Conservation (phyloP, 2,113 vertebrate genomes). For the pig (Sus scrofa) region T2T-Sscrofa CM000829.6:57667501-57668000, state of each 20-base stretch:
- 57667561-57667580: not conserved
- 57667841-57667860: not conserved
- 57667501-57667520: not conserved
- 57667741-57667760: not conserved
- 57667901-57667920: not conserved
- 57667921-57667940: not conserved
- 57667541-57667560: not conserved
- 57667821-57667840: not conserved
- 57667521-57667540: not conserved
- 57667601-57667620: not conserved
- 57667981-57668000: not conserved
- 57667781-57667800: not conserved
- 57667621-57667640: not conserved
- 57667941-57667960: not conserved
- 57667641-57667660: not conserved
- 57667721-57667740: too few relatives aligned
- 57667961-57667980: not conserved
- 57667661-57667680: not conserved
- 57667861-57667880: not conserved
- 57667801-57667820: not conserved
- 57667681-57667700: not conserved
- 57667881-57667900: not conserved
- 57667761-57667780: rapidly evolving
- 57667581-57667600: not conserved
- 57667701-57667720: not conserved